These are phyloP conservation scores for Pseudopleuronectes americanus DNA, from an alignment of 2,797 vertebrate genomes.

Conservation along the genomic window DNA sequence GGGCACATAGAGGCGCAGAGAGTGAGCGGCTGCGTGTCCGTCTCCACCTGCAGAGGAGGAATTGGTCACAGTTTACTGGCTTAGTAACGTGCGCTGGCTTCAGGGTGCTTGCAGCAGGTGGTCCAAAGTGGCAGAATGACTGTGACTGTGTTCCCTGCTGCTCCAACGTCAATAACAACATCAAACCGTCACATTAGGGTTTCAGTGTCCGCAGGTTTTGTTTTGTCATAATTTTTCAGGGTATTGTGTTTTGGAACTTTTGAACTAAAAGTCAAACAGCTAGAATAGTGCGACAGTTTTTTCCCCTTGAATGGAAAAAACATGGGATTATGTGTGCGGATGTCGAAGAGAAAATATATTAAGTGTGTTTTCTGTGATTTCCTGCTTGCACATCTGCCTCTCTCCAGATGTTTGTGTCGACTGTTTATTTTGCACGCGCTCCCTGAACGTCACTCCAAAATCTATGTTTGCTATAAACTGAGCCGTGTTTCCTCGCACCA, in stretches of 20 bases:
- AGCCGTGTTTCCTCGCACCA: slow-evolving; percentile 16
- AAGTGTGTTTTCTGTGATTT: neutral
- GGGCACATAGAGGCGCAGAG: slow-evolving; percentile 35
- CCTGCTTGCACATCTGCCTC: slow-evolving; percentile 2
- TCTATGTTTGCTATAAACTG: slow-evolving; percentile 47
- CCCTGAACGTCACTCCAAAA: slow-evolving; percentile 14
- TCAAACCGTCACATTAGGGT: slow-evolving; percentile 59
- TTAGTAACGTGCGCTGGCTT: slow-evolving; percentile 71
- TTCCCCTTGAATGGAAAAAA: slow-evolving; percentile 6
- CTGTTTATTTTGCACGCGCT: slow-evolving; percentile 18
- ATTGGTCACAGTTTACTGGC: slow-evolving; percentile 80
- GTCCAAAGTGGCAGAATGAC: slow-evolving; percentile 70
- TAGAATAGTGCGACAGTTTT: neutral
- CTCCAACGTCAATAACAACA: slow-evolving; percentile 74
- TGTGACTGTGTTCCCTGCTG: slow-evolving; percentile 56
- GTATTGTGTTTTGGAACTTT: slow-evolving; percentile 17
- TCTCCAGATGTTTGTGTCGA: slow-evolving; percentile 21
- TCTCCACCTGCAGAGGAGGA: slow-evolving; percentile 77
- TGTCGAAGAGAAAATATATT: neutral
- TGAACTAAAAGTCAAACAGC: slow-evolving; percentile 39
- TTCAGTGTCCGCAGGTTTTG: neutral
- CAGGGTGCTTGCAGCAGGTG: slow-evolving; percentile 79
- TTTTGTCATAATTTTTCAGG: slow-evolving; percentile 14
- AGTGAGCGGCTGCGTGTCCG: slow-evolving; percentile 58
- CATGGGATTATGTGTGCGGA: neutral